phyloP scores from a whole-genome alignment of 2,888 invertebrate genomes.

The Rhingia rostrata region DNA sequence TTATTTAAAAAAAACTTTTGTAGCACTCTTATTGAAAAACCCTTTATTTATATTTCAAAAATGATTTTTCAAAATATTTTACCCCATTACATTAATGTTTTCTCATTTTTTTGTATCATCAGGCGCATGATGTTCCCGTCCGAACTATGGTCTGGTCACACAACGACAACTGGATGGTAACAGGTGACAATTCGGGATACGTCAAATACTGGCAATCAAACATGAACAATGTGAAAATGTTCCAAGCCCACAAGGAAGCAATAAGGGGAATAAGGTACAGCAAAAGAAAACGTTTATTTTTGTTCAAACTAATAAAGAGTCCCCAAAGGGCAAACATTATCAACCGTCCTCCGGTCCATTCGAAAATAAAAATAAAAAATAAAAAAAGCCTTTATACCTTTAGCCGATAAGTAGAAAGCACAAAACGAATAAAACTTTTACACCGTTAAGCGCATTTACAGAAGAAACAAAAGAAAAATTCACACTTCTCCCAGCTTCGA shows the following conservation, averaged over 20 bases:
- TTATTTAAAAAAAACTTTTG: too few relatives aligned
- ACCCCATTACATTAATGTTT: too few relatives aligned
- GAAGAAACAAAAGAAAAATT: slow-evolving; percentile 38
- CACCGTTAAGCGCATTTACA: slow-evolving; percentile 21
- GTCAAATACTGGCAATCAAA: slow-evolving; percentile 99
- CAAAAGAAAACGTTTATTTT: slow-evolving; percentile 78
- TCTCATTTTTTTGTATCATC: slow-evolving; percentile 73
- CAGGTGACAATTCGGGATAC: slow-evolving; percentile 98
- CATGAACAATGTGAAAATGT: slow-evolving; percentile 99
- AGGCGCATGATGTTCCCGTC: slow-evolving; percentile 99
- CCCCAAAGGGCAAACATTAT: slow-evolving; percentile 47
- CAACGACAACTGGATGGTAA: slow-evolving; percentile 99
- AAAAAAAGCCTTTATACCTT: slow-evolving; percentile 51
- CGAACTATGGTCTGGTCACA: slow-evolving; percentile 99
- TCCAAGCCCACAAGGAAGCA: slow-evolving; percentile 99
- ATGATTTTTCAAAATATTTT: too few relatives aligned
- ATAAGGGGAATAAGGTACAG: slow-evolving; percentile 98
- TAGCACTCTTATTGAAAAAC: too few relatives aligned
- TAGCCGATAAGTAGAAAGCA: slow-evolving; percentile 54
- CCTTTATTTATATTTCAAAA: not conserved
- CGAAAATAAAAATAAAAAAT: slow-evolving; percentile 40
- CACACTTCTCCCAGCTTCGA: slow-evolving; percentile 20
- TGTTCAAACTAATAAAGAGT: slow-evolving; percentile 70
- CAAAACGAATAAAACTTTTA: slow-evolving; percentile 29
- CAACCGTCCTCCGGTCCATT: slow-evolving; percentile 21